These are phyloP conservation scores for Colaptes auratus DNA, from an alignment of 2,113 vertebrate genomes.

Conservation along the genomic window DNA sequence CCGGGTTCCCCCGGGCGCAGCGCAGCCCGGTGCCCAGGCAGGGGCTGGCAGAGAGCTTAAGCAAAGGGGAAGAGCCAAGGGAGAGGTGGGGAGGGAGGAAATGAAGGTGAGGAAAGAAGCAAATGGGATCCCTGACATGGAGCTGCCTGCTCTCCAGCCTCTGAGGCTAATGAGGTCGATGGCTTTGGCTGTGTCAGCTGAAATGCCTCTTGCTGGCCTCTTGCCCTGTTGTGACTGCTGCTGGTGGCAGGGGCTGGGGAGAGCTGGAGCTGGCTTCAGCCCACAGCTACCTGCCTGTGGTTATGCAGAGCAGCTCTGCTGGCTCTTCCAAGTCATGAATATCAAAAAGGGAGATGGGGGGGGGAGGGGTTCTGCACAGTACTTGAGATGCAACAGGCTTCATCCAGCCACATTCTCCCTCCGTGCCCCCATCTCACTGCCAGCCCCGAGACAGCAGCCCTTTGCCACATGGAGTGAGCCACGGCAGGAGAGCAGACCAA, in stretches of 20 bases:
- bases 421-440: rapidly evolving
- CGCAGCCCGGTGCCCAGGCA: not conserved
- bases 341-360: not conserved
- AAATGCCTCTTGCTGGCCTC: not conserved
- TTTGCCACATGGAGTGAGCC: rapidly evolving
- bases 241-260: not conserved
- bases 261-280: not conserved
- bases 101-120: not conserved
- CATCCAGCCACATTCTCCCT: not conserved
- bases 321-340: not conserved
- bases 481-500: not conserved
- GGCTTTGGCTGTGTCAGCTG: not conserved
- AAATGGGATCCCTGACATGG: not conserved
- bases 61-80: not conserved
- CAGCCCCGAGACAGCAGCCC: not conserved
- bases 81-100: not conserved
- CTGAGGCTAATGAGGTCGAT: not conserved
- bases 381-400: not conserved
- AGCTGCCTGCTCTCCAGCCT: not conserved
- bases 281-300: not conserved
- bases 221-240: not conserved
- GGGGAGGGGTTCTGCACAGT: not conserved
- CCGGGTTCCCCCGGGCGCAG: rapidly evolving
- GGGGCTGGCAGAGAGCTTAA: not conserved
- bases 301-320: too few relatives aligned